Evolutionary conservation across 2,797 vertebrate species (phyloP).

Genomic region (Myotis daubentonii): DNA sequence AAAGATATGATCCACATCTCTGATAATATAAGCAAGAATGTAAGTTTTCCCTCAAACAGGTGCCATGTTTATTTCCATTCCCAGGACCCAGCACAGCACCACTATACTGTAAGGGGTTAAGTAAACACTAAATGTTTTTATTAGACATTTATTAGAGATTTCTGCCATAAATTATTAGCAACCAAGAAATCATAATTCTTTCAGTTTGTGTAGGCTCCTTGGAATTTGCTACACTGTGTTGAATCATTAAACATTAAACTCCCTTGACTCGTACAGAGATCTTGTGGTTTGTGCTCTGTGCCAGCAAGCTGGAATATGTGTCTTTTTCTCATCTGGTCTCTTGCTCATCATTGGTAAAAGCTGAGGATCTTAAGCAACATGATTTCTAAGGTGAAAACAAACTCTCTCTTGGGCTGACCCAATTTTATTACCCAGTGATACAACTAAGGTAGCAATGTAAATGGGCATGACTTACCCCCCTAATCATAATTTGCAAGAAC

Average conservation of each 20-base stretch:
- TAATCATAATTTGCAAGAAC: background rate
- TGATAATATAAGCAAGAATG: conserved; percentile 20
- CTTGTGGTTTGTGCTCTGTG: background rate
- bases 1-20: background rate
- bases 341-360: background rate
- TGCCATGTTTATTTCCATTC: background rate
- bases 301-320: background rate
- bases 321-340: background rate
- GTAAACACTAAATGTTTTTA: background rate
- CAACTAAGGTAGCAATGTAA: background rate
- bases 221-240: background rate
- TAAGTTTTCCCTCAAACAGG: background rate
- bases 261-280: background rate
- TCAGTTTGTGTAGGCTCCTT: background rate
- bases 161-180: conserved; percentile 16
- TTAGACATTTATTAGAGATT: conserved; percentile 39
- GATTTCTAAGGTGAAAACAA: conserved; percentile 28
- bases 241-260: conserved; percentile 41
- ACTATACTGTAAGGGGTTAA: background rate
- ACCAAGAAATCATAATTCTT: conserved; percentile 34
- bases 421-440: background rate
- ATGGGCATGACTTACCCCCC: background rate
- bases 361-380: background rate
- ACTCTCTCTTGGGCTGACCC: background rate
- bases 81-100: background rate